Base-by-base conservation (phyloP, 2,888 invertebrate species). In the Tenthredo distinguenda region DNA sequence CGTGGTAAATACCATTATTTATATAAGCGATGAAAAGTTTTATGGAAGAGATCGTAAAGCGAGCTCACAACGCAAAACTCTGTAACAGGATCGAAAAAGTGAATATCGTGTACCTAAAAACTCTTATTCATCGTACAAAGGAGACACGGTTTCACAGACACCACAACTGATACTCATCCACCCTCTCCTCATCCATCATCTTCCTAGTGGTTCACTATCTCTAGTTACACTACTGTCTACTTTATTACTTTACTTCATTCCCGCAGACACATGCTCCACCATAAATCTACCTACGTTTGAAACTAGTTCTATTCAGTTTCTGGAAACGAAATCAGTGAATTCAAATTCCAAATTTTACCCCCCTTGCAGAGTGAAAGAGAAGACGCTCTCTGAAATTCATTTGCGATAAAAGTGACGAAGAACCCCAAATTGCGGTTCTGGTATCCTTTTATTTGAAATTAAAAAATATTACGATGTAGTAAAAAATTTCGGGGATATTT, bases 1-100 rank as follows among this genome's bases (percentile, higher is more conserved):
- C n/a, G 26, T 47, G 47, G 47, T 76, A 47, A 47, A 76, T 76
- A 55, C 37, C 50, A 58, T 55, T 12, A 79, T 58, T 55, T 79
- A 55, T 79, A 58, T 79, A 58, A 50, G 21, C 79, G 79, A 55
- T 79, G 79, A 34, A 79, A 79, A 26, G 21, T 79, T 79, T 55
- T 79, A 55, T 55, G 58, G 34, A 18, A 37, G 7, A 31, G 9
- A 79, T 21, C 55, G 34, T 79, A n/a, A 79, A 58, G 18, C 34
- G 76, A 21, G 18, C 15, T 21, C 50, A 26, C 21, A 50, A n/a
- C 34, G 6, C 47, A 21, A 1, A 55, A 50, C 47, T 50, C 26
- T 5, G 9, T 62, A 62, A 62, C 77, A 26, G 31, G 3, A 31
- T 18, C 31, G 18, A 55, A 79, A 55, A 47, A 55, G 10, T 79